These are phyloP conservation scores for Macrophya annulata DNA, from an alignment of 2,888 invertebrate genomes.

Conservation along the genomic window DNA sequence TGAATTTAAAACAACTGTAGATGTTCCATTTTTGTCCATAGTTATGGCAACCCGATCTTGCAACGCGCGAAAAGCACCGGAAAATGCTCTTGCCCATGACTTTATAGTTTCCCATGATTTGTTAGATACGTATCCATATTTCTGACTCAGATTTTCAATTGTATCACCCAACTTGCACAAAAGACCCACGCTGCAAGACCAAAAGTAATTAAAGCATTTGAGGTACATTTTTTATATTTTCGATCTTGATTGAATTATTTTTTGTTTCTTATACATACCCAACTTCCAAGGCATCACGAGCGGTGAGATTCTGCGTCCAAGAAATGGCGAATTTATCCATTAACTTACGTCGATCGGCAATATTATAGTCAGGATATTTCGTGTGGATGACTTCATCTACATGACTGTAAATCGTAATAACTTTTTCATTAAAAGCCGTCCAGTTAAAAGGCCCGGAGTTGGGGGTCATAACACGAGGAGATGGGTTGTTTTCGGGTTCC, in stretches of 20 bases:
- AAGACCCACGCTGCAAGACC: conserved; percentile 73
- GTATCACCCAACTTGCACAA: conserved; percentile 72
- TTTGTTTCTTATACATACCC: conserved; percentile 65
- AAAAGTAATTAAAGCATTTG: not conserved
- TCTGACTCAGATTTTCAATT: conserved; percentile 67
- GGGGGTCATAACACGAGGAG: not conserved
- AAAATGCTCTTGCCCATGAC: conserved; percentile 9
- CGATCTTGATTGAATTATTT: not conserved
- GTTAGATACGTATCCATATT: conserved; percentile 59
- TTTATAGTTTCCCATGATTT: not conserved
- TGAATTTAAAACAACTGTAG: not conserved
- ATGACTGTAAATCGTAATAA: conserved; percentile 70
- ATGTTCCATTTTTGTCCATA: conserved; percentile 28
- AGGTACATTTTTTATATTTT: not conserved
- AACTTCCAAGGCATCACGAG: conserved; percentile 69
- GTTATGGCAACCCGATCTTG: conserved; percentile 27
- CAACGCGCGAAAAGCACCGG: not conserved
- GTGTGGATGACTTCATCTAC: conserved; percentile 69
- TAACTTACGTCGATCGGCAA: conserved; percentile 61
- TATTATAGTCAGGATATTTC: conserved; percentile 62
- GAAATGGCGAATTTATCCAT: conserved; percentile 64
- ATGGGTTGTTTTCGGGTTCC: conserved; percentile 62
- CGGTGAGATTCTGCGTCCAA: conserved; percentile 68
- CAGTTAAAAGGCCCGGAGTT: conserved; percentile 66
- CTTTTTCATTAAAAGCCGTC: conserved; percentile 72